Percentiles rank a stretch among this genome's conserved stretches.
Conservation (phyloP, 2,888 invertebrate genomes). For the Cloeon dipterum region DNA sequence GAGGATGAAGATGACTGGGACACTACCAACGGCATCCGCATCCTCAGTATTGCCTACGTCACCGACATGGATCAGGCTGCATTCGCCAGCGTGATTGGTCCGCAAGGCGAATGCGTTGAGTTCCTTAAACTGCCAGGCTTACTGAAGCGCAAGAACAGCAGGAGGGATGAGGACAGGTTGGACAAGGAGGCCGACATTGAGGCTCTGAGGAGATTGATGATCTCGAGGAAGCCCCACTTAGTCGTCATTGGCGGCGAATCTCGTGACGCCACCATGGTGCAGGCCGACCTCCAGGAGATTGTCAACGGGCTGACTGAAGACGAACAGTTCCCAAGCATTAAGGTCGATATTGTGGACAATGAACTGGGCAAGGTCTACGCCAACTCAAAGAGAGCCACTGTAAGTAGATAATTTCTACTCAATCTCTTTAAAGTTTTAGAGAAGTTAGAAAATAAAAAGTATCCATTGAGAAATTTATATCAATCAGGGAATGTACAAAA, state of each 20-base stretch:
- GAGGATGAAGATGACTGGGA: constrained; percentile 89
- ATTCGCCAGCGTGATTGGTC: constrained; percentile 67
- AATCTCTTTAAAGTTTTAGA: too few species aligned
- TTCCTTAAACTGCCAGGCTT: constrained; percentile 72
- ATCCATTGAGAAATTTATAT: background rate
- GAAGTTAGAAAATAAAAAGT: too few species aligned
- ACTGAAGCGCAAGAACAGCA: constrained; percentile 55
- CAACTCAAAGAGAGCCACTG: constrained; percentile 65
- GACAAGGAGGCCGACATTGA: constrained; percentile 41
- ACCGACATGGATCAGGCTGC: constrained; percentile 66
- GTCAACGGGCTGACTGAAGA: constrained; percentile 52
- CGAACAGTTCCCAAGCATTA: constrained; percentile 67
- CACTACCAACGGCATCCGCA: constrained; percentile 54
- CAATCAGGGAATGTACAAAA: too few species aligned
- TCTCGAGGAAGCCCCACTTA: constrained; percentile 79
- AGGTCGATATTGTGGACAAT: constrained; percentile 82
- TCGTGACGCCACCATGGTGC: constrained; percentile 60
- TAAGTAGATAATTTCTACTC: constrained; percentile 14
- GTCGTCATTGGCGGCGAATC: constrained; percentile 81
- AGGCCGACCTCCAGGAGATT: constrained; percentile 50
- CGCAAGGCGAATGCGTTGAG: constrained; percentile 82
- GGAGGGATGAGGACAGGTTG: constrained; percentile 37
- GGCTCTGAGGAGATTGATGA: constrained; percentile 57
- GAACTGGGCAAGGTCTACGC: constrained; percentile 83
- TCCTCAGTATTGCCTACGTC: constrained; percentile 72